Evolutionary conservation across 2,797 vertebrate genomes (phyloP).

Genomic region (Antrozous pallidus): DNA sequence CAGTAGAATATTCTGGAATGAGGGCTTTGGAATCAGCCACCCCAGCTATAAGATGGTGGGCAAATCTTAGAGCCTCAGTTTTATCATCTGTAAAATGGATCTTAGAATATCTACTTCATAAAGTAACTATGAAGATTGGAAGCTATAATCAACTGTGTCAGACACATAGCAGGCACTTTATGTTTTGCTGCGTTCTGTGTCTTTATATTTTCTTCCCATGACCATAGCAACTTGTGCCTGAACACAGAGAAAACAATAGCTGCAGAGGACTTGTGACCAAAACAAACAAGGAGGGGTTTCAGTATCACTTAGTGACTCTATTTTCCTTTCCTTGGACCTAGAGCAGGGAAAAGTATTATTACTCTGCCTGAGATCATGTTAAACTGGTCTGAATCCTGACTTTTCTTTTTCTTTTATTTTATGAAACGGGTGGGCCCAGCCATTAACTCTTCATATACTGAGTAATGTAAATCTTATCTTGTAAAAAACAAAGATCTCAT

Average conservation of each 20-base stretch:
- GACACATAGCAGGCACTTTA: neutral
- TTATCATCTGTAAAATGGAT: neutral
- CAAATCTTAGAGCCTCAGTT: neutral
- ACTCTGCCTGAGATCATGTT: slow-evolving; percentile 72
- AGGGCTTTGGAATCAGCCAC: neutral
- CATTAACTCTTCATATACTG: slow-evolving; percentile 44
- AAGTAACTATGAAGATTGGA: neutral
- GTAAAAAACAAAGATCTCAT: neutral
- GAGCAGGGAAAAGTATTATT: slow-evolving; percentile 65
- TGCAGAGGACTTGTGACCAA: slow-evolving; percentile 60
- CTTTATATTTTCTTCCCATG: slow-evolving; percentile 66
- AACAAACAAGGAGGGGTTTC: slow-evolving; percentile 64
- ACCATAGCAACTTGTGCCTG: slow-evolving; percentile 61
- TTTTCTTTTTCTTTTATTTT: slow-evolving; percentile 63
- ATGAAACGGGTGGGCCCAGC: slow-evolving; percentile 59
- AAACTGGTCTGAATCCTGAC: slow-evolving; percentile 68
- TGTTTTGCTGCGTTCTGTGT: slow-evolving; percentile 55
- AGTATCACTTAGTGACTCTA: slow-evolving; percentile 48
- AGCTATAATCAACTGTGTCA: neutral
- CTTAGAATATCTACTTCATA: neutral
- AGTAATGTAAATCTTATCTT: slow-evolving; percentile 39
- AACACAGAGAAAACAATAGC: slow-evolving; percentile 61
- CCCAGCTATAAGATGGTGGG: neutral
- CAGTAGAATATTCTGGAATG: neutral
- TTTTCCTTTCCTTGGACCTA: slow-evolving; percentile 59